Base-by-base conservation (phyloP, 2,113 vertebrate species). In the Ameiurus melas region DNA sequence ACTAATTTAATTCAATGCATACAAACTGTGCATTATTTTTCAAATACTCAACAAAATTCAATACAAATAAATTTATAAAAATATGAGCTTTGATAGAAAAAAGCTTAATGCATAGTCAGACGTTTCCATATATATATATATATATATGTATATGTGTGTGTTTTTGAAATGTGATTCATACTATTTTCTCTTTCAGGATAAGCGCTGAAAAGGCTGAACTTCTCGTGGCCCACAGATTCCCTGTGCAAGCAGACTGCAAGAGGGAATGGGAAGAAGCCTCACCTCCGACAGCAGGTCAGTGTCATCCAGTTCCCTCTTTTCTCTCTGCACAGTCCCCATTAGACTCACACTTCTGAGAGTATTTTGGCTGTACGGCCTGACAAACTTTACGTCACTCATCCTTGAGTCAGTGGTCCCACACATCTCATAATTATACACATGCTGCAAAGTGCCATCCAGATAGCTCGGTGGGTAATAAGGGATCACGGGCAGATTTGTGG, bases 391-490 rank as follows among this genome's bases (percentile, higher is more conserved):
- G 12, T 95, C 94, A 91, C 94, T 96, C 86, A 91, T 95, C 84
- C 94, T 88, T 36, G 96, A 95, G 88, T 96, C 94, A 53, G 93
- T 94, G 0, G 95, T 96, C 70, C 95, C 92, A 25, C 93, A 96
- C 3, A 94, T 91, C 2, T 96, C 95, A 17, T 95, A 96, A 86
- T 92, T 94, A 47, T 93, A 94, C 9, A 92, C 89, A 2, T 92
- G 95, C 88, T 94, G 95, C 58, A 96, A 75, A 5, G 95, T 96
- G 6, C 93, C 94, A 39, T 96, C 95, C 62, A 94, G 86, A n/a
- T 95, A 96, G 88, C 93, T 92, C 5, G 95, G 93, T 0, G 95
- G 95, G 53, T 95, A 96, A 86, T 95, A 96, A 0, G 95, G 95
- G 92, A 96, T 96, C 2, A 95, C 94, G 5, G 95, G 95, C 27